Conservation (phyloP, 2,113 vertebrate species). For the Microtus pennsylvanicus region DNA sequence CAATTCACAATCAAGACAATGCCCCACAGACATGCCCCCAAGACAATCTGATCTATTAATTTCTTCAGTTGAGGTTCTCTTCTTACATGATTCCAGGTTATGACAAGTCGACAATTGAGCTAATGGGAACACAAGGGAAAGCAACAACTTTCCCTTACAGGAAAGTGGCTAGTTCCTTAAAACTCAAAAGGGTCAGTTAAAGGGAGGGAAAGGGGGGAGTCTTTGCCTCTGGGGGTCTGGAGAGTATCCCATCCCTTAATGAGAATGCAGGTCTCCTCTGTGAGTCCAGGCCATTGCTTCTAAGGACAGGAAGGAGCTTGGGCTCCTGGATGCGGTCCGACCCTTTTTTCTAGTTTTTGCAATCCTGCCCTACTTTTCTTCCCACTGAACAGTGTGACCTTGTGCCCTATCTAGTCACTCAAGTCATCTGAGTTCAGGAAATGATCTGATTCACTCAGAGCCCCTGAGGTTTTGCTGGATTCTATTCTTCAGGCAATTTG, state of each 20-base stretch:
- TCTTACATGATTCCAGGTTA: too few relatives aligned
- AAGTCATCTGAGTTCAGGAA: slow-evolving; percentile 16
- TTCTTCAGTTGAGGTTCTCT: background rate
- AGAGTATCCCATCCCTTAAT: background rate
- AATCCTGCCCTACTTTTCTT: background rate
- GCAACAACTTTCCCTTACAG: background rate
- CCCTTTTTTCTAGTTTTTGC: background rate
- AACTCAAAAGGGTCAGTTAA: background rate
- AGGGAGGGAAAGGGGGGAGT: background rate
- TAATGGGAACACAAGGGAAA: background rate
- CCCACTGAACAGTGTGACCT: background rate
- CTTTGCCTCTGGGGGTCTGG: background rate
- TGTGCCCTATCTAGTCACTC: background rate
- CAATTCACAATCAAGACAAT: background rate
- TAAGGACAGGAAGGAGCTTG: background rate
- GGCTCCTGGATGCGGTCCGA: rapidly evolving
- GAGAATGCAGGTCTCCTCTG: background rate
- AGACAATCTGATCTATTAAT: background rate
- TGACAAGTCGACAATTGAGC: background rate
- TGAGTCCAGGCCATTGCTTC: background rate
- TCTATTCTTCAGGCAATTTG: slow-evolving; percentile 54
- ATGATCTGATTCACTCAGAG: slow-evolving; percentile 7
- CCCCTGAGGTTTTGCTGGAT: background rate
- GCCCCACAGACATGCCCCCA: too few relatives aligned
- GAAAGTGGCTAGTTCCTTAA: background rate